These are phyloP conservation scores for Tipula confusa DNA, from an alignment of 2,888 invertebrate species.

Conservation along the genomic window DNA sequence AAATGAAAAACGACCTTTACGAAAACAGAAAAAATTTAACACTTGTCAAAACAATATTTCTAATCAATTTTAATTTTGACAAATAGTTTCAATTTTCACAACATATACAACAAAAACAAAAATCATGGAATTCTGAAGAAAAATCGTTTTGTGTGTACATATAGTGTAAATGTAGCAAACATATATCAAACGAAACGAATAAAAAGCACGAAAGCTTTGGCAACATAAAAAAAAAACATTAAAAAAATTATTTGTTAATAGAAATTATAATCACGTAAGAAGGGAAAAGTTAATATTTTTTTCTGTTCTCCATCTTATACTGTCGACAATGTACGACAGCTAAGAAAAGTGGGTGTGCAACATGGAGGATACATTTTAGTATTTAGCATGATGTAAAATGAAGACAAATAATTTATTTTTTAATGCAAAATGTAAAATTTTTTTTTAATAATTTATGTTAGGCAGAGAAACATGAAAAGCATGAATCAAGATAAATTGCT, in stretches of 20 bases:
- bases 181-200: too few relatives aligned
- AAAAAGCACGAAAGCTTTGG: background rate
- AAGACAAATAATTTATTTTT: background rate
- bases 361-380: background rate
- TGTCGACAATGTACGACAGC: background rate
- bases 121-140: background rate
- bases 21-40: background rate
- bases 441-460: constrained; percentile 7
- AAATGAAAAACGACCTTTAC: background rate
- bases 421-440: background rate
- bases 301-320: background rate
- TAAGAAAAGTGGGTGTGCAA: constrained; percentile 12
- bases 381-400: constrained; percentile 16
- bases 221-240: background rate
- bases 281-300: background rate
- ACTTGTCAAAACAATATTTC: constrained; percentile 25
- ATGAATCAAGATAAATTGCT: constrained; percentile 9
- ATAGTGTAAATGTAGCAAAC: background rate
- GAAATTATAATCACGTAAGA: constrained; percentile 9
- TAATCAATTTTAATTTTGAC: constrained; percentile 20
- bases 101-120: background rate
- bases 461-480: background rate
- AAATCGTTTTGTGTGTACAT: background rate
- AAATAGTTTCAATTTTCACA: constrained; percentile 6
- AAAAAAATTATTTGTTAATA: constrained; percentile 25